Conservation (phyloP, 2,113 vertebrate genomes). For the Eleginops maclovinus region DNA sequence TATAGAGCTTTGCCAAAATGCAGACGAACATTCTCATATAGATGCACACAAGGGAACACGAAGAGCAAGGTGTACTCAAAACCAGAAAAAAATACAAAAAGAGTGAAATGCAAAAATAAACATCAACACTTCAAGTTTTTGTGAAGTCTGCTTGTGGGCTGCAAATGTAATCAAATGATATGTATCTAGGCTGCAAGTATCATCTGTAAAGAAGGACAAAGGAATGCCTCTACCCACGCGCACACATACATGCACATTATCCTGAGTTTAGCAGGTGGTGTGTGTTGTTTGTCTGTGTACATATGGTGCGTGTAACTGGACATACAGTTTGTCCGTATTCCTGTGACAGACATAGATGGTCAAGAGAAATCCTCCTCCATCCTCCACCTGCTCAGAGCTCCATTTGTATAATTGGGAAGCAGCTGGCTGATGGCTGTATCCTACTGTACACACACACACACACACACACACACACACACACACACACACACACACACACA, state of each 20-base stretch:
- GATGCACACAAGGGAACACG: slow-evolving; percentile 48
- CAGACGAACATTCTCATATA: slow-evolving; percentile 49
- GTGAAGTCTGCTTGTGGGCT: slow-evolving; percentile 42
- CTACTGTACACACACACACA: slow-evolving; percentile 25
- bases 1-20: slow-evolving; percentile 52
- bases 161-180: slow-evolving; percentile 71
- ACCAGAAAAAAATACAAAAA: slow-evolving; percentile 3
- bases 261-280: neutral
- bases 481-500: slow-evolving; percentile 12
- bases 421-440: slow-evolving; percentile 63
- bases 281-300: slow-evolving; percentile 10
- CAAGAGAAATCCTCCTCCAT: slow-evolving; percentile 43
- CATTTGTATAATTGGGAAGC: slow-evolving; percentile 72
- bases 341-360: slow-evolving; percentile 33
- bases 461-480: slow-evolving; percentile 11
- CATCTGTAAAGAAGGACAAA: slow-evolving; percentile 33
- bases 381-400: slow-evolving; percentile 68
- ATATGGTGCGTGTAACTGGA: slow-evolving; percentile 5
- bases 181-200: slow-evolving; percentile 66
- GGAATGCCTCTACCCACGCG: neutral
- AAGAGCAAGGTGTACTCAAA: slow-evolving; percentile 53
- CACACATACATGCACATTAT: neutral
- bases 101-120: slow-evolving; percentile 48
- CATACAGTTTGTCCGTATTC: slow-evolving; percentile 22
- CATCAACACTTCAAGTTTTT: slow-evolving; percentile 22